Evolutionary conservation across 2,797 vertebrate species (phyloP), one percentile per base, ranked within the genome.

Genomic region (Brotula barbata): DNA sequence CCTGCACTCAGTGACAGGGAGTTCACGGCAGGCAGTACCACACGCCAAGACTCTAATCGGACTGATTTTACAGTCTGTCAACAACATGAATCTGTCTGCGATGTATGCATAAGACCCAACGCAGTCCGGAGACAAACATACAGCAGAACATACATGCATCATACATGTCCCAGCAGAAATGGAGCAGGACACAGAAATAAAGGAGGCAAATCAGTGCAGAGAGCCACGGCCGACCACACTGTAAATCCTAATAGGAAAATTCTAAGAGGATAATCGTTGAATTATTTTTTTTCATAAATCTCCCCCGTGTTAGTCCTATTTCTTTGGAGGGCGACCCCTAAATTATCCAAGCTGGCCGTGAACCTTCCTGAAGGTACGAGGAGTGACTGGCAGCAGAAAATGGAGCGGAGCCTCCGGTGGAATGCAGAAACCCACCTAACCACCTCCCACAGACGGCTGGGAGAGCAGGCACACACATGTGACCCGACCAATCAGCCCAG

Each of bases 361-460:
- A 64, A 68, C 52, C 28, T n/a, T 52, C 41, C 54, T 42, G 58
- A 36, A 71, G 60, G 54, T 68, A 15, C 25, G 60, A 58, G 67
- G 56, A 67, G 71, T 72, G 77, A 84, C 73, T 77, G 72, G 70
- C 80, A 69, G 76, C 73, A 78, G 75, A 81, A 81, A 81, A 75
- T 76, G 72, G 73, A 82, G 80, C 42, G 19, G 49, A 78, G 81
- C 74, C 73, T 76, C 63, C 28, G 50, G 64, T 81, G 86, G 88
- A 88, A 88, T 88, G 88, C 64, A 76, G 45, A 76, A 77, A 85
- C 75, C 76, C 78, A 83, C 75, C 68, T 65, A 70, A 78, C 84
- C 82, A 50, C 85, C 81, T 87, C 82, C 79, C 81, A 81, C 75
- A 68, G 71, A 59, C 68, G 56, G 77, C 64, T 17, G 42, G 52